Evolutionary conservation across 2,113 vertebrate species (phyloP).

Genomic region (Natator depressus): DNA sequence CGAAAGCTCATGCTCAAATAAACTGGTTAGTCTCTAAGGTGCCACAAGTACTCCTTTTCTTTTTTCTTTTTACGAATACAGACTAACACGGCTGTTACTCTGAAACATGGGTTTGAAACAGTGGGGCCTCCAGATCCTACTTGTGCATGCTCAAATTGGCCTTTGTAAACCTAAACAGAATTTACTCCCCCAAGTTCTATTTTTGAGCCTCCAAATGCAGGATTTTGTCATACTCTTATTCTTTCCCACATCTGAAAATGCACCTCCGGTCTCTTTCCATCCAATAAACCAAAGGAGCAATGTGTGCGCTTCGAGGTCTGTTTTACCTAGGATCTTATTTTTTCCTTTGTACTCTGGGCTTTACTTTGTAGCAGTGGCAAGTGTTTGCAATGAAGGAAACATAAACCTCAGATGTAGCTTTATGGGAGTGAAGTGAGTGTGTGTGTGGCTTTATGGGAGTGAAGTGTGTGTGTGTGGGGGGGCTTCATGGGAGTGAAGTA

Average conservation of each 20-base stretch:
- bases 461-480: not conserved
- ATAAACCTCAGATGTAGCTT: not conserved
- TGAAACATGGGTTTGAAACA: too few species aligned
- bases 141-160: not conserved
- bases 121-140: not conserved
- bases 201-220: not conserved
- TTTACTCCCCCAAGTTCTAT: not conserved
- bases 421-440: not conserved
- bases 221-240: not conserved
- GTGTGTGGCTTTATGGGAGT: too few species aligned
- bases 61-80: too few species aligned
- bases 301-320: too few species aligned
- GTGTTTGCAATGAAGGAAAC: not conserved
- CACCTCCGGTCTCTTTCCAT: not conserved
- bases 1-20: too few species aligned
- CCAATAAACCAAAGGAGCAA: not conserved
- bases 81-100: too few species aligned
- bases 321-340: not conserved
- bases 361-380: not conserved
- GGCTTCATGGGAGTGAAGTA: too few species aligned
- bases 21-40: too few species aligned
- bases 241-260: not conserved
- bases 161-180: not conserved
- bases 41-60: too few species aligned
- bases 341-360: too few species aligned